A percentile compares a stretch with the other conserved stretches of the same genome.
These are phyloP conservation scores for Drosophila nigricruria DNA, from an alignment of 2,888 invertebrate genomes.

Conservation along the genomic window DNA sequence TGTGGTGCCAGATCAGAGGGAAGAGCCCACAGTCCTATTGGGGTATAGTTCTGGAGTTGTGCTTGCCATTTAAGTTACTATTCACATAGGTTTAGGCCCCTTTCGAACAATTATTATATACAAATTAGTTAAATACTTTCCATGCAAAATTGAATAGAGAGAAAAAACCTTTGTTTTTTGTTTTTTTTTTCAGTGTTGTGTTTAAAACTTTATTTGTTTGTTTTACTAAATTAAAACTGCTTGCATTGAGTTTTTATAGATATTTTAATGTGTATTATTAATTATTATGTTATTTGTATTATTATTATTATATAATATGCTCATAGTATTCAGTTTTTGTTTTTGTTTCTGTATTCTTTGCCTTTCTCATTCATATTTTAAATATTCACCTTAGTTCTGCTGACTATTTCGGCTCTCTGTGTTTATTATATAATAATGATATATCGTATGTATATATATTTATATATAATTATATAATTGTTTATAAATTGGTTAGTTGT, in stretches of 20 bases:
- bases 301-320: slow-evolving; percentile 27
- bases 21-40: background rate
- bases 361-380: slow-evolving; percentile 19
- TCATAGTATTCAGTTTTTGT: slow-evolving; percentile 32
- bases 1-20: background rate
- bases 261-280: slow-evolving; percentile 52
- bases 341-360: slow-evolving; percentile 16
- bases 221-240: slow-evolving; percentile 72
- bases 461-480: slow-evolving; percentile 31
- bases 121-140: too few relatives aligned
- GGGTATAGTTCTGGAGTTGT: background rate
- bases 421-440: slow-evolving; percentile 38
- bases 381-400: slow-evolving; percentile 55
- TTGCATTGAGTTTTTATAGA: slow-evolving; percentile 65
- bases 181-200: slow-evolving; percentile 59
- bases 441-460: slow-evolving; percentile 27
- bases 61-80: background rate
- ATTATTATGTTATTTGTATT: slow-evolving; percentile 28
- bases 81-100: too few relatives aligned
- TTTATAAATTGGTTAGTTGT: slow-evolving; percentile 70
- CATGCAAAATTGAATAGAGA: background rate
- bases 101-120: too few relatives aligned
- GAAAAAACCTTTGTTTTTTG: background rate
- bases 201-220: slow-evolving; percentile 69
- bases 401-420: slow-evolving; percentile 61